Evolutionary conservation across 2,888 invertebrate genomes (phyloP).

Genomic region (Priapulus caudatus): DNA sequence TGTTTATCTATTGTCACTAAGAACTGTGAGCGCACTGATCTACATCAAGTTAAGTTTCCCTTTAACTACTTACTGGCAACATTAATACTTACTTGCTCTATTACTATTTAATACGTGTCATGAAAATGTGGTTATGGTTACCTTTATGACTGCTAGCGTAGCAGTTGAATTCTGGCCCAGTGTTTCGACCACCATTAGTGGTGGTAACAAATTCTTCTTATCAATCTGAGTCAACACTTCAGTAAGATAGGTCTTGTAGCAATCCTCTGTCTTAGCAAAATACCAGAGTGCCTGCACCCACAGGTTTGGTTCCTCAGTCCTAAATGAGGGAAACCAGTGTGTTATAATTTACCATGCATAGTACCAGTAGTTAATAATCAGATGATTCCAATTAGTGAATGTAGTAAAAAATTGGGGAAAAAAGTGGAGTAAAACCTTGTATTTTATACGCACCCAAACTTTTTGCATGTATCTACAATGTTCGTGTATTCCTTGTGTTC

Average conservation of each 20-base stretch:
- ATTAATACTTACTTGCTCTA: slow-evolving; percentile 21
- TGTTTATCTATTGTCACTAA: too few relatives aligned
- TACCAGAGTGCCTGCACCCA: slow-evolving; percentile 81
- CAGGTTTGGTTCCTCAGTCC: slow-evolving; percentile 57
- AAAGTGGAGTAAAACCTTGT: too few relatives aligned
- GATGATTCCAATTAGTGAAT: too few relatives aligned
- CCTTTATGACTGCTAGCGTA: slow-evolving; percentile 57
- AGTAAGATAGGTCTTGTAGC: slow-evolving; percentile 38
- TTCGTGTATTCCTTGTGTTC: slow-evolving; percentile 54
- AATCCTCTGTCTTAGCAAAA: slow-evolving; percentile 48
- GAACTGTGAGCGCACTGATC: too few relatives aligned
- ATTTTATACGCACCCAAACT: slow-evolving; percentile 52
- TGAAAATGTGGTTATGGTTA: too few relatives aligned
- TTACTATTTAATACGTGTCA: too few relatives aligned
- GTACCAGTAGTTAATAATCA: too few relatives aligned
- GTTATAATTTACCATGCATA: too few relatives aligned
- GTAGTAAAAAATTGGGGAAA: too few relatives aligned
- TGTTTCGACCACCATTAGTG: slow-evolving; percentile 77
- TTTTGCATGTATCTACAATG: slow-evolving; percentile 62
- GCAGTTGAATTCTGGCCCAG: slow-evolving; percentile 63
- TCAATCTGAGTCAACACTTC: slow-evolving; percentile 47
- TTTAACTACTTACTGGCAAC: background rate
- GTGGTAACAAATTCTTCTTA: slow-evolving; percentile 65
- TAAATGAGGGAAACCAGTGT: slow-evolving; percentile 19
- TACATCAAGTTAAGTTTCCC: too few relatives aligned